phyloP scores from a whole-genome alignment of 2,113 vertebrate species.

The Catharus fuscescens region DNA sequence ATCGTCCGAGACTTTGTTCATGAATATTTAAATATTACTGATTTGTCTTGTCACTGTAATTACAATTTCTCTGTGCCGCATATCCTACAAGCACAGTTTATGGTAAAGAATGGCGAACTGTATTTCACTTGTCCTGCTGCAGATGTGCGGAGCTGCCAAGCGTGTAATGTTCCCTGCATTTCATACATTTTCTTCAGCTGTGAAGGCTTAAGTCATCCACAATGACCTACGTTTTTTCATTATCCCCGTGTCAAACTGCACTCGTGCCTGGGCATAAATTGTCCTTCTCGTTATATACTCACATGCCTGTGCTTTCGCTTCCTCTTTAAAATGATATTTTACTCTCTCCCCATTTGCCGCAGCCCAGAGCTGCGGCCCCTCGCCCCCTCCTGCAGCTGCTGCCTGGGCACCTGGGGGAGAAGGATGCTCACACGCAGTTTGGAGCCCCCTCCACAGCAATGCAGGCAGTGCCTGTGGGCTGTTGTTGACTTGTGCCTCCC shows the following conservation, averaged over 20 bases:
- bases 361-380: not conserved
- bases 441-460: not conserved
- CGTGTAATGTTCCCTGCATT: conserved; percentile 92
- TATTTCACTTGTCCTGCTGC: conserved; percentile 84
- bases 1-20: conserved; percentile 84
- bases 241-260: conserved; percentile 94
- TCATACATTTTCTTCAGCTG: conserved; percentile 94
- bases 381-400: not conserved
- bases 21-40: conserved; percentile 90
- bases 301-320: conserved; percentile 73
- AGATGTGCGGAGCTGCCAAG: conserved; percentile 85
- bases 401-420: not conserved
- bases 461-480: not conserved
- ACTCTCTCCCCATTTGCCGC: conserved; percentile 42
- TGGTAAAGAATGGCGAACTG: conserved; percentile 86
- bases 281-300: conserved; percentile 94
- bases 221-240: conserved; percentile 99
- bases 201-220: conserved; percentile 97
- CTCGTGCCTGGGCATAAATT: conserved; percentile 98
- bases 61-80: conserved; percentile 85
- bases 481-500: not conserved
- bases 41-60: conserved; percentile 90
- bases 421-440: accelerated
- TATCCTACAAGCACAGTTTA: conserved; percentile 82
- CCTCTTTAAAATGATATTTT: conserved; percentile 79